A percentile compares a stretch with the other conserved stretches of the same genome.
Conservation (phyloP, 1,140 invertebrate genomes). For the Heliconius nattereri region DNA sequence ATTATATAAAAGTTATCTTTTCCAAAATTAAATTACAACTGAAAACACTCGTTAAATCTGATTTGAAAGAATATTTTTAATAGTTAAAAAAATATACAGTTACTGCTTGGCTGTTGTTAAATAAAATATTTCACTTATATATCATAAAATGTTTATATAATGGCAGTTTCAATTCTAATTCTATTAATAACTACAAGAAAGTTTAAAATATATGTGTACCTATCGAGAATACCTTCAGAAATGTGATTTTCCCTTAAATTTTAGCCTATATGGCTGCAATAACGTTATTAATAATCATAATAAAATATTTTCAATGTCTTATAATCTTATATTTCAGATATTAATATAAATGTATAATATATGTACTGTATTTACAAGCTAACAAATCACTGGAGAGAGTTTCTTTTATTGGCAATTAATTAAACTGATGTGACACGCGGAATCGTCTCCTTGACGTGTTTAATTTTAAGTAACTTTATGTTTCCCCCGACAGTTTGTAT, state of each 20-base stretch:
- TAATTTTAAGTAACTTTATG: conserved; percentile 60
- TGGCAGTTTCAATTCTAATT: conserved; percentile 11
- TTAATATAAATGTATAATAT: conserved; percentile 1
- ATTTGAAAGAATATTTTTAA: neutral
- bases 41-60: neutral
- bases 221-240: conserved; percentile 65
- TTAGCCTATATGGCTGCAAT: neutral
- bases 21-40: neutral
- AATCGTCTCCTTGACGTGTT: conserved; percentile 60
- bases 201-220: neutral
- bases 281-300: neutral
- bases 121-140: neutral
- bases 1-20: neutral
- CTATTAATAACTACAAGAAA: conserved; percentile 1
- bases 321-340: conserved; percentile 6
- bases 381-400: conserved; percentile 44
- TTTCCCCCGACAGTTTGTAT: conserved; percentile 72
- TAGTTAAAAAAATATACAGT: neutral
- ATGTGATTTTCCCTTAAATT: neutral
- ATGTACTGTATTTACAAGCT: conserved; percentile 42
- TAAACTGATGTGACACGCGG: conserved; percentile 46
- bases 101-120: neutral
- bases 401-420: conserved; percentile 44
- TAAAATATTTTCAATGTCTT: conserved; percentile 4
- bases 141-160: conserved; percentile 22